Evolutionary conservation across 2,888 invertebrate genomes (phyloP).

Genomic region (Eilema griseolum): DNA sequence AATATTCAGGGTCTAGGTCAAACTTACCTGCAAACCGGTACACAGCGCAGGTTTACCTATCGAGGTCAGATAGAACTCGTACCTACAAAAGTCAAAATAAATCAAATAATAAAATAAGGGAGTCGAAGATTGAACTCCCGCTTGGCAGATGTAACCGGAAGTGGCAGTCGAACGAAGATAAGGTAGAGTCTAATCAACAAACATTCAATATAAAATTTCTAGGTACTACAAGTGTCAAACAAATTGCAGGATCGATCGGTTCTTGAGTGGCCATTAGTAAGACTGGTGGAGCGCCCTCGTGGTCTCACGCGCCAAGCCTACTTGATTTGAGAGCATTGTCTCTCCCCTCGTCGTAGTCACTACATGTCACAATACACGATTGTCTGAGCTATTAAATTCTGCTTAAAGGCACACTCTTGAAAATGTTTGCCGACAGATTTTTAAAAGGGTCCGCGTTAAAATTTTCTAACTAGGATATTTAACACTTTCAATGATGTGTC

Average conservation of each 20-base stretch:
- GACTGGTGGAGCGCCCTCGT: constrained; percentile 57
- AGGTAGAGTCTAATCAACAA: too few species aligned
- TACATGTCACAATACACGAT: constrained; percentile 60
- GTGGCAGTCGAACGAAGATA: too few species aligned
- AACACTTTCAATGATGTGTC: background rate
- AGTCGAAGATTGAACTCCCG: too few species aligned
- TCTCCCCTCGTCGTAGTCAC: constrained; percentile 52
- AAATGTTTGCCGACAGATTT: constrained; percentile 45
- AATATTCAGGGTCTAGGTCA: too few species aligned
- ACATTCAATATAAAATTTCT: background rate
- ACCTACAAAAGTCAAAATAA: too few species aligned
- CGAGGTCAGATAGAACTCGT: too few species aligned
- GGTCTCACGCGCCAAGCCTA: constrained; percentile 63
- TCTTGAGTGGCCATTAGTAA: constrained; percentile 69
- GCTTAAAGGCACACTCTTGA: constrained; percentile 47
- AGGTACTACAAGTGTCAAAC: constrained; percentile 22
- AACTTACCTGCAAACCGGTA: too few species aligned
- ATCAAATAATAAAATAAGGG: too few species aligned
- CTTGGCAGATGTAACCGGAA: too few species aligned
- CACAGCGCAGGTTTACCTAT: too few species aligned
- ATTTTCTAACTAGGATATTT: constrained; percentile 21
- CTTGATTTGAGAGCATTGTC: constrained; percentile 62
- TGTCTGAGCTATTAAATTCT: constrained; percentile 53
- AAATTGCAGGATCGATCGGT: constrained; percentile 58
- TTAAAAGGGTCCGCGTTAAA: constrained; percentile 38